Evolutionary conservation across 2,113 vertebrate genomes (phyloP).

Genomic region (Xiphias gladius): DNA sequence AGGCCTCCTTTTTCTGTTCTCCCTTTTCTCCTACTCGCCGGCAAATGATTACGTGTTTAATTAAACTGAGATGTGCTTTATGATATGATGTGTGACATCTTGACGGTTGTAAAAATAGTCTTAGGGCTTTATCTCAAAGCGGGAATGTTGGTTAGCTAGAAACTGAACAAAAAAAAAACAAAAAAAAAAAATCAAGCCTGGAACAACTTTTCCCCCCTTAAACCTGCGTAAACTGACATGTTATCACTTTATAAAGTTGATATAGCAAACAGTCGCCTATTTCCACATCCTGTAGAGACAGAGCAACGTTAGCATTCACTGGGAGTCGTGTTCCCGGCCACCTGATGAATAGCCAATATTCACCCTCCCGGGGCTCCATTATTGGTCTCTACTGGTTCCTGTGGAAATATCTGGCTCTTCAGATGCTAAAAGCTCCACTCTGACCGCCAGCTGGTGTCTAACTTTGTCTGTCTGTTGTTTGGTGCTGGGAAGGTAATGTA

Average conservation of each 20-base stretch:
- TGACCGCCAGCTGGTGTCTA: not conserved
- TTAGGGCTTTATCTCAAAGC: slow-evolving; percentile 4
- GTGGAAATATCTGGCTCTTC: not conserved
- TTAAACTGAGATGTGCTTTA: not conserved
- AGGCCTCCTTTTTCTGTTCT: not conserved
- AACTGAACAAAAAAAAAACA: not conserved
- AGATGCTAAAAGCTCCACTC: not conserved
- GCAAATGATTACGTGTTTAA: not conserved
- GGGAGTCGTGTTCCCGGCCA: not conserved
- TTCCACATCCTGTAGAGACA: not conserved
- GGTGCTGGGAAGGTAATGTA: not conserved
- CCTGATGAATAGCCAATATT: no score
- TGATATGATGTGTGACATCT: not conserved
- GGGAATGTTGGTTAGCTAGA: not conserved
- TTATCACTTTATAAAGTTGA: not conserved
- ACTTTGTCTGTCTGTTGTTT: not conserved
- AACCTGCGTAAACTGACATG: not conserved
- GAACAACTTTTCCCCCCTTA: not conserved
- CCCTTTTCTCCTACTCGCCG: not conserved
- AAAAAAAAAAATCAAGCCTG: not conserved
- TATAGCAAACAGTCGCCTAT: not conserved
- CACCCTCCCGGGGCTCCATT: not conserved
- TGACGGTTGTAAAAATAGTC: not conserved
- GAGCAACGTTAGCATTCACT: not conserved
- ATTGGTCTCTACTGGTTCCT: not conserved